phyloP scores from a whole-genome alignment of 2,888 invertebrate species.

The Dromius quadrimaculatus region DNA sequence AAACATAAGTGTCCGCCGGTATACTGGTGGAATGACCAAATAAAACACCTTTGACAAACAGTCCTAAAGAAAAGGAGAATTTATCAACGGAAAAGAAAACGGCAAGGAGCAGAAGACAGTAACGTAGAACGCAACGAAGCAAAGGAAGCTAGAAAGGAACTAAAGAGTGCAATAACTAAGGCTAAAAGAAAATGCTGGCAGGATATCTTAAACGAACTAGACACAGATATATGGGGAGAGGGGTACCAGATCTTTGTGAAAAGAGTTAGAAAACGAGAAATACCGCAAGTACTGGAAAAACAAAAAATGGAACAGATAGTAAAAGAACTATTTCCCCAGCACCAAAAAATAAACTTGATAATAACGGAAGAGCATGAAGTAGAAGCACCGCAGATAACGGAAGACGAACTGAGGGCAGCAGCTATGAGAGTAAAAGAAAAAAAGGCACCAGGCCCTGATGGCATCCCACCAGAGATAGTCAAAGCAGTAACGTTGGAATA shows the following conservation, averaged over 20 bases:
- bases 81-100: background rate
- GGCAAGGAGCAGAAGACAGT: background rate
- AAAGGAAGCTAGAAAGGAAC: background rate
- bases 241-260: background rate
- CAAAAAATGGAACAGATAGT: background rate
- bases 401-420: slow-evolving; percentile 46
- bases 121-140: background rate
- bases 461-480: slow-evolving; percentile 55
- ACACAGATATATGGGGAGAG: background rate
- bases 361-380: background rate
- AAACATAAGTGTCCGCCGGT: background rate
- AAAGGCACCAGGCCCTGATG: slow-evolving; percentile 56
- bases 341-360: background rate
- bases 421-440: slow-evolving; percentile 42
- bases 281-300: background rate
- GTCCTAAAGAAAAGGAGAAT: background rate
- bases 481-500: slow-evolving; percentile 43
- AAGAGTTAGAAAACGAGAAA: background rate
- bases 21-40: background rate
- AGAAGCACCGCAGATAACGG: slow-evolving; percentile 34
- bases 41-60: background rate
- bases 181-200: background rate
- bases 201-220: background rate
- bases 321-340: background rate
- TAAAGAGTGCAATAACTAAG: background rate